phyloP scores from a whole-genome alignment of 2,888 invertebrate species.

The Athalia rosae region DNA sequence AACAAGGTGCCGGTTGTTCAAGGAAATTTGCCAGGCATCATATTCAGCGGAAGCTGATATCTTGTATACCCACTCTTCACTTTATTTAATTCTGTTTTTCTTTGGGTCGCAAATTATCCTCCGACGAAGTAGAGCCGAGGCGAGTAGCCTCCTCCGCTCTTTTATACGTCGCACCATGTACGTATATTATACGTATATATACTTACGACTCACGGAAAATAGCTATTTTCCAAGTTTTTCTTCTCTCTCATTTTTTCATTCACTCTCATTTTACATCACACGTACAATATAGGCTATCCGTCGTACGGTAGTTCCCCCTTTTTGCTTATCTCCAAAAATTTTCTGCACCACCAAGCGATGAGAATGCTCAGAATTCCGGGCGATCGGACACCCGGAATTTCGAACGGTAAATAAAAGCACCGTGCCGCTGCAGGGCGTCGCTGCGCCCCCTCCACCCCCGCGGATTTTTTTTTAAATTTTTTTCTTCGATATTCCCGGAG shows the following conservation, averaged over 20 bases:
- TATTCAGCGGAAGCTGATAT: constrained; percentile 9
- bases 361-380: constrained; percentile 31
- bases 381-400: constrained; percentile 29
- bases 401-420: constrained; percentile 29
- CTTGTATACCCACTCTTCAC: neutral
- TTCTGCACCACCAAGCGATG: constrained; percentile 22
- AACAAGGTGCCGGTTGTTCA: neutral
- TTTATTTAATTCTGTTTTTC: constrained; percentile 10
- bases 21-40: neutral
- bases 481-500: neutral
- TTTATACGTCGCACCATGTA: constrained; percentile 20
- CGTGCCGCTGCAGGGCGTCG: neutral
- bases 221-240: no score
- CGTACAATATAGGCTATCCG: neutral
- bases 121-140: neutral
- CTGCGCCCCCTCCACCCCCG: neutral
- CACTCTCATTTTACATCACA: neutral
- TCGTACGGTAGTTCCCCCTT: neutral
- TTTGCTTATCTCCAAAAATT: constrained; percentile 24
- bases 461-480: neutral
- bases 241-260: no score
- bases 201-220: neutral
- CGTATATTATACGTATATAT: constrained; percentile 1
- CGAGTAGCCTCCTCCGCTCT: neutral
- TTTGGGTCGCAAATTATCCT: neutral